phyloP scores from a whole-genome alignment of 2,888 invertebrate species.

The Alloplasta piceator region DNA sequence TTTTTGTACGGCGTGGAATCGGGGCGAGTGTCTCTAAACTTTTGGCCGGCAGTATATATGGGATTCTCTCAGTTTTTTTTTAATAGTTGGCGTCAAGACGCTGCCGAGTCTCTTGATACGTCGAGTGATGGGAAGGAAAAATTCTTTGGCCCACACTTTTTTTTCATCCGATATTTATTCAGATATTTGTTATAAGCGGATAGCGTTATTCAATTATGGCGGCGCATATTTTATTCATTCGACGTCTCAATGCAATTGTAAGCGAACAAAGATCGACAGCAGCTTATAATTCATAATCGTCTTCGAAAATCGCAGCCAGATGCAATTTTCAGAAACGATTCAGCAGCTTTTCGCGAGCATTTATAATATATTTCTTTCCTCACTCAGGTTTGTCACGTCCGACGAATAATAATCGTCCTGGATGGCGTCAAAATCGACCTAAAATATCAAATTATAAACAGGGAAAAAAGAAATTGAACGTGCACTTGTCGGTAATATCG shows the following conservation, averaged over 20 bases:
- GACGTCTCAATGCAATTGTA: not conserved
- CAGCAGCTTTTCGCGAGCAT: not conserved
- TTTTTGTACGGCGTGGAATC: too few relatives aligned
- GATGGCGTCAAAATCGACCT: not conserved
- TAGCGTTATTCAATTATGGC: constrained; percentile 9
- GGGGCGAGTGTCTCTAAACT: too few relatives aligned
- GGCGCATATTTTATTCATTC: constrained; percentile 16
- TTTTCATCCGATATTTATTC: constrained; percentile 8
- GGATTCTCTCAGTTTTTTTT: too few relatives aligned
- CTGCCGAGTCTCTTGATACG: too few relatives aligned
- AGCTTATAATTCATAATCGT: constrained; percentile 1
- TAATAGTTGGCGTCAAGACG: too few relatives aligned
- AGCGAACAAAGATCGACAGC: constrained; percentile 2
- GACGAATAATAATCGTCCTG: not conserved
- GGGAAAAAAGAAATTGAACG: not conserved
- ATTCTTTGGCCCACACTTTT: not conserved
- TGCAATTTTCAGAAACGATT: constrained; percentile 46
- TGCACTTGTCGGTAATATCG: constrained; percentile 29
- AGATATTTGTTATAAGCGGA: constrained; percentile 31
- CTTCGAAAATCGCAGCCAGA: not conserved
- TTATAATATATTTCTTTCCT: not conserved
- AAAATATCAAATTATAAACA: not conserved
- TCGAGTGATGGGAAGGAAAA: constrained; percentile 5
- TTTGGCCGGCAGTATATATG: too few relatives aligned
- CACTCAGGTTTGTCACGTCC: not conserved